Evolutionary conservation across 2,113 vertebrate genomes (phyloP).

Genomic region (Oncorhynchus masou): DNA sequence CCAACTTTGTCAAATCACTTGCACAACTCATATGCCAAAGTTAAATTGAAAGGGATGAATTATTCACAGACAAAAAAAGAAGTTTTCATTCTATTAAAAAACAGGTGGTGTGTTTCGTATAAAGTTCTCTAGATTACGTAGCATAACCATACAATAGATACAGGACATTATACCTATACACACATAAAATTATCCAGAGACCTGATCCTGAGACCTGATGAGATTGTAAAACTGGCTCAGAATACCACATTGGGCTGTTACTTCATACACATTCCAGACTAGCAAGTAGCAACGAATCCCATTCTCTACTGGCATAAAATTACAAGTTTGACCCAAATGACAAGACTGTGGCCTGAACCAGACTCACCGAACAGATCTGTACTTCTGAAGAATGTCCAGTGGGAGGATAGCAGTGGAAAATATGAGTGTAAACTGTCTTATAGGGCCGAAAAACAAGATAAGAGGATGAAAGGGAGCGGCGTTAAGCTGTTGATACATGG

Average conservation of each 20-base stretch:
- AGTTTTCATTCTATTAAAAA: no score
- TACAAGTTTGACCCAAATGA: no score
- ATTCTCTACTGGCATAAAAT: constrained; percentile 51
- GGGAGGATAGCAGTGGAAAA: constrained; percentile 33
- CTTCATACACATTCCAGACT: constrained; percentile 29
- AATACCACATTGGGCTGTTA: constrained; percentile 36
- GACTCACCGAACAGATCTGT: constrained; percentile 41
- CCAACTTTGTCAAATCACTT: no score
- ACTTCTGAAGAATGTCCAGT: constrained; percentile 38
- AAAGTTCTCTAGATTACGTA: no score
- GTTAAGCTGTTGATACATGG: constrained; percentile 49
- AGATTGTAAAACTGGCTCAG: constrained; percentile 28
- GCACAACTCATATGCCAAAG: no score
- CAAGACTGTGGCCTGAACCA: no score
- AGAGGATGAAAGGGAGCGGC: constrained; percentile 24
- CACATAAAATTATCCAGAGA: constrained; percentile 33
- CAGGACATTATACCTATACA: no score
- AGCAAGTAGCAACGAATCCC: neutral
- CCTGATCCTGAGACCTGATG: neutral
- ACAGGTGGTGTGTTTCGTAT: no score
- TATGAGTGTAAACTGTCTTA: constrained; percentile 60
- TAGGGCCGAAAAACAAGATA: fast-evolving
- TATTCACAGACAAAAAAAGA: no score
- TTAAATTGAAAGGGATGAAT: no score
- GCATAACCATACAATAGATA: no score